phyloP scores from a whole-genome alignment of 2,797 vertebrate species.

The Spinus olivaceus region DNA sequence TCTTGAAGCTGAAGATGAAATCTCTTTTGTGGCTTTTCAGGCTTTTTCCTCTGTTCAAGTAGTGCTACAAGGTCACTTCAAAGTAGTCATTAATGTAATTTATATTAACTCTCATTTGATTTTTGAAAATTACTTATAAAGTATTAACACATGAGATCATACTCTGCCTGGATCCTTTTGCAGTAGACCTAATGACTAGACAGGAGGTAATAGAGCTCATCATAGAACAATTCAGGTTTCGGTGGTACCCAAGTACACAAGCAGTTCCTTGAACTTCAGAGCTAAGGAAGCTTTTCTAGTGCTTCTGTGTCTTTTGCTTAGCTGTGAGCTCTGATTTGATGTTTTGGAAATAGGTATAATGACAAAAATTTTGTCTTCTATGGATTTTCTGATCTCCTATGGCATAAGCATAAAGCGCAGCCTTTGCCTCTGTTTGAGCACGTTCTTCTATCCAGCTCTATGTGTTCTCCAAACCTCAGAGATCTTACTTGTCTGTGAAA shows the following conservation, averaged over 20 bases:
- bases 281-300: background rate
- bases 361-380: background rate
- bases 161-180: background rate
- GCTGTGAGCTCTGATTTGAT: background rate
- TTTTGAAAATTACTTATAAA: background rate
- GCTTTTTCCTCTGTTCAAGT: background rate
- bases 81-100: background rate
- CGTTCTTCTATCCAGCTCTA: background rate
- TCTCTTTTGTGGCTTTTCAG: background rate
- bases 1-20: background rate
- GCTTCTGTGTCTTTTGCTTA: background rate
- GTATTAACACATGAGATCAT: background rate
- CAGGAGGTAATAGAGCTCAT: background rate
- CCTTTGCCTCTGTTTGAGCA: background rate
- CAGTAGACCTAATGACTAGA: background rate
- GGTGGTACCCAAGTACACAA: background rate
- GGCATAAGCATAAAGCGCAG: background rate
- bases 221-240: background rate
- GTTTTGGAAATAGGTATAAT: background rate
- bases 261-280: background rate
- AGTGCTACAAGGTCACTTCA: background rate
- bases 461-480: background rate
- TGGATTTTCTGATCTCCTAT: background rate
- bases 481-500: background rate
- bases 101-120: background rate